phyloP scores from a whole-genome alignment of 2,888 invertebrate genomes.

The Enchytraeus crypticus region DNA sequence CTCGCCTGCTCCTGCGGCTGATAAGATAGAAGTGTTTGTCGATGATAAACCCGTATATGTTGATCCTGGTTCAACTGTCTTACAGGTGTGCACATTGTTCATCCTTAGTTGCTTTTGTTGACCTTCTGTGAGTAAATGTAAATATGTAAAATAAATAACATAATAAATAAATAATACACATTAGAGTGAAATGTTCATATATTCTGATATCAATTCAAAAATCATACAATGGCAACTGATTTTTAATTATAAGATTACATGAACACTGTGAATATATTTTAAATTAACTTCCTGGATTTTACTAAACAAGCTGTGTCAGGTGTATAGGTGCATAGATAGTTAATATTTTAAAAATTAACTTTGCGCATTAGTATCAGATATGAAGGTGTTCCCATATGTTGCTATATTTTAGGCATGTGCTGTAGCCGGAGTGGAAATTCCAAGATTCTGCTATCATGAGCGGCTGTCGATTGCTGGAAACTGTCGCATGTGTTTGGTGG shows the following conservation, averaged over 20 bases:
- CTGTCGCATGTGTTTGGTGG: conserved; percentile 98
- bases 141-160: not conserved
- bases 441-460: conserved; percentile 98
- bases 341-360: no score
- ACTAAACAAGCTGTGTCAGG: no score
- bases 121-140: not conserved
- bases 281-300: not conserved
- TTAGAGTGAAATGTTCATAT: not conserved
- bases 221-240: no score
- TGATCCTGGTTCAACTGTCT: conserved; percentile 88
- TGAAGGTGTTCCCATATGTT: not conserved
- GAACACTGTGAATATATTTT: not conserved
- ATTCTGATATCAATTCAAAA: no score
- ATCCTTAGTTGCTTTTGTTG: no score
- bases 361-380: no score
- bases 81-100: conserved; percentile 62
- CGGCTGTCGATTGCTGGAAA: conserved; percentile 95
- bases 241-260: no score
- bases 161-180: not conserved
- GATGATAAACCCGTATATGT: conserved; percentile 91
- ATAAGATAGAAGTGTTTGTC: conserved; percentile 76
- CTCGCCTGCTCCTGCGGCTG: conserved; percentile 9
- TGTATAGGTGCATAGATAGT: no score
- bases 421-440: conserved; percentile 89
- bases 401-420: conserved; percentile 70